Evolutionary conservation across 2,888 invertebrate species (phyloP).

Genomic region (Nephrotoma flavescens): DNA sequence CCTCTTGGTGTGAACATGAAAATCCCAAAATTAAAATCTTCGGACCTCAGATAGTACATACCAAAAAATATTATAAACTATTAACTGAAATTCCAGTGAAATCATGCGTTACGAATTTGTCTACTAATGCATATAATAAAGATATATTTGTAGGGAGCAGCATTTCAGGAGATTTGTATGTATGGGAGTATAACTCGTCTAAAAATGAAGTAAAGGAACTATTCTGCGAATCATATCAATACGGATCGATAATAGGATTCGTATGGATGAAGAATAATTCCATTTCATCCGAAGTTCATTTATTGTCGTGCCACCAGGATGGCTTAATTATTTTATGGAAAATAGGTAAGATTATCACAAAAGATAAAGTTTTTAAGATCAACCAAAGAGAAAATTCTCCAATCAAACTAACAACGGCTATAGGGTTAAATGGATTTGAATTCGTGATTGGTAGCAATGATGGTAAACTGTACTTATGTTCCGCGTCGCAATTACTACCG

Average conservation of each 20-base stretch:
- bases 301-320: constrained; percentile 25
- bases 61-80: constrained; percentile 16
- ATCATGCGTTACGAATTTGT: constrained; percentile 22
- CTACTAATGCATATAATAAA: constrained; percentile 26
- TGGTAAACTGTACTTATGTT: constrained; percentile 25
- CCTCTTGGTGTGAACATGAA: constrained; percentile 29
- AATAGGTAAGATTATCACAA: constrained; percentile 18
- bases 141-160: constrained; percentile 27
- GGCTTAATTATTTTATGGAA: constrained; percentile 25
- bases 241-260: constrained; percentile 24
- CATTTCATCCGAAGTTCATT: not conserved
- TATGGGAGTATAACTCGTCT: constrained; percentile 21
- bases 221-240: constrained; percentile 18
- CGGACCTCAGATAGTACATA: constrained; percentile 20
- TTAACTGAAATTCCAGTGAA: constrained; percentile 22
- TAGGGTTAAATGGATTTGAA: constrained; percentile 18
- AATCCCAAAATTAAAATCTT: constrained; percentile 23
- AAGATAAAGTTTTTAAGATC: constrained; percentile 18
- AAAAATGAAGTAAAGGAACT: constrained; percentile 20
- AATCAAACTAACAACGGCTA: constrained; percentile 20
- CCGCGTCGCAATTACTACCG: constrained; percentile 14
- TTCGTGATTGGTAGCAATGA: constrained; percentile 27
- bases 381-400: not conserved
- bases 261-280: constrained; percentile 24
- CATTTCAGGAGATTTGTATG: constrained; percentile 20